Conservation (phyloP, 64 coral and sea anemone species). For the Actinia tenebrosa region DNA sequence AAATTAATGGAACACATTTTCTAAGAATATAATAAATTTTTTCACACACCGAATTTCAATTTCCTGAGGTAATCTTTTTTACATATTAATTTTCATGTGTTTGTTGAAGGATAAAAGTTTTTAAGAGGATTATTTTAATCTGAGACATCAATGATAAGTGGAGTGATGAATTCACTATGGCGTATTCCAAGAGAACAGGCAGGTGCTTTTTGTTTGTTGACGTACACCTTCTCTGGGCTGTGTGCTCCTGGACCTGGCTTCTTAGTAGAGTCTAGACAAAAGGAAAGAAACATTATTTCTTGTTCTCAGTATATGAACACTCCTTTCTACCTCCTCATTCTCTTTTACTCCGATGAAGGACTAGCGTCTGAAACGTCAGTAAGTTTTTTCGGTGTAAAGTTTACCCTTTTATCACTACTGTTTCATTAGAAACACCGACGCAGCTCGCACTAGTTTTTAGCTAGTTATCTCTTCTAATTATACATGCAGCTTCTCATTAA, state of each 20-base stretch:
- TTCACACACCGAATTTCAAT: background rate
- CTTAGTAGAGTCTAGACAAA: slow-evolving; percentile 66
- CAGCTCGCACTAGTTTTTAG: no score
- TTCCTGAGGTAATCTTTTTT: slow-evolving; percentile 16
- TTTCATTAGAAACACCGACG: no score
- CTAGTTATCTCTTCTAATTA: no score
- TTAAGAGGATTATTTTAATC: slow-evolving; percentile 10
- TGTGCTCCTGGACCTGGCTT: slow-evolving; percentile 96
- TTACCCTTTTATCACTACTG: no score
- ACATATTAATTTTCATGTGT: slow-evolving; percentile 19
- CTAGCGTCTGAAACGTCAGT: no score
- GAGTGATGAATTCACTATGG: slow-evolving; percentile 88
- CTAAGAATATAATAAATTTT: background rate
- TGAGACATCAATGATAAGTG: slow-evolving; percentile 91
- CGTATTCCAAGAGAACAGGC: slow-evolving; percentile 91
- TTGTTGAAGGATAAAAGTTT: background rate
- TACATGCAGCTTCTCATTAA: no score
- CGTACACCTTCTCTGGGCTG: slow-evolving; percentile 95
- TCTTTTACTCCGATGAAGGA: no score
- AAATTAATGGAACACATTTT: no score
- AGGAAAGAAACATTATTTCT: background rate
- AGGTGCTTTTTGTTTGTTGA: slow-evolving; percentile 65
- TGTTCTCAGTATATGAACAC: no score
- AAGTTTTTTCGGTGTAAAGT: no score
- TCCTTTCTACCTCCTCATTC: no score